Evolutionary conservation across 2,113 vertebrate species (phyloP).

Genomic region (Ascaphus truei): DNA sequence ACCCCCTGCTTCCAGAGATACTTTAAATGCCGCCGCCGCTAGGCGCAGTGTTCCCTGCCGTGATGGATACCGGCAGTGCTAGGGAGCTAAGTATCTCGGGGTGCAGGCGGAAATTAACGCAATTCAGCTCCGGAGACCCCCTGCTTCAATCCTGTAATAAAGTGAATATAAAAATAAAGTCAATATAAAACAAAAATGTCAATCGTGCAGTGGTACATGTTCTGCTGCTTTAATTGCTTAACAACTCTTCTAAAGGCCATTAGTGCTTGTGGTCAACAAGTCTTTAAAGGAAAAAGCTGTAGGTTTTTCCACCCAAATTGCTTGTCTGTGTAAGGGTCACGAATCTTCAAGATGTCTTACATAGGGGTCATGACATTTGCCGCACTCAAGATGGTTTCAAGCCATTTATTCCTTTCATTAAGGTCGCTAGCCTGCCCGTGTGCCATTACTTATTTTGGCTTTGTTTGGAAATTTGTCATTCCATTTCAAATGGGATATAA

Average conservation of each 20-base stretch:
- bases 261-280: neutral
- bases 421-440: neutral
- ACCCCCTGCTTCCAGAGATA: too few species aligned
- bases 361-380: conserved; percentile 12
- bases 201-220: too few species aligned
- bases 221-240: too few species aligned
- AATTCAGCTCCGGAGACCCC: too few species aligned
- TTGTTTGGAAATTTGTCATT: neutral
- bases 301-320: neutral
- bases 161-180: too few species aligned
- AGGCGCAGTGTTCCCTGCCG: too few species aligned
- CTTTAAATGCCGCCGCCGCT: too few species aligned
- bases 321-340: conserved; percentile 1
- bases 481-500: neutral
- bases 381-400: neutral
- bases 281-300: conserved; percentile 1
- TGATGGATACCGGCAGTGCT: too few species aligned
- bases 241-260: conserved; percentile 9
- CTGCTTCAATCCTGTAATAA: too few species aligned
- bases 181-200: too few species aligned
- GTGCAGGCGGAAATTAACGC: too few species aligned
- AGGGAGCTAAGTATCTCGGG: too few species aligned
- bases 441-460: neutral
- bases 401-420: conserved; percentile 22
- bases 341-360: conserved; percentile 15